Evolutionary conservation across 2,888 invertebrate genomes (phyloP).

Genomic region (Argyresthia albistria): DNA sequence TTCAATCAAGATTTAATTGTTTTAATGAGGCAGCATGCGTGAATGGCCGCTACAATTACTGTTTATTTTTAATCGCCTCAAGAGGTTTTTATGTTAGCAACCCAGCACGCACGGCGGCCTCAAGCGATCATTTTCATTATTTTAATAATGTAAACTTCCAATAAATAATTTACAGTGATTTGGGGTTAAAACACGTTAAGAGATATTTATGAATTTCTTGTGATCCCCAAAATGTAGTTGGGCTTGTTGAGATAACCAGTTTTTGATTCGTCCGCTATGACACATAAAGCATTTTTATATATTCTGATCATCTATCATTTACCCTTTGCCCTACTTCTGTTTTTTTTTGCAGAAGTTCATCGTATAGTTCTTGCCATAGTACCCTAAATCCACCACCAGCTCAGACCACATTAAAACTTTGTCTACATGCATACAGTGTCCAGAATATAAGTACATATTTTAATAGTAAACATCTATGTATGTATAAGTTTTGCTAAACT

Average conservation of each 20-base stretch:
- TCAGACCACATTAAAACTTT: too few species aligned
- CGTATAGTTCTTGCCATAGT: too few species aligned
- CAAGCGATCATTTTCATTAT: slow-evolving; percentile 70
- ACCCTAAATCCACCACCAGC: too few species aligned
- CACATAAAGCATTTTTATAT: slow-evolving; percentile 17
- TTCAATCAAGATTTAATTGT: slow-evolving; percentile 74
- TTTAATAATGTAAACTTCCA: slow-evolving; percentile 73
- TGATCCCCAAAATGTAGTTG: slow-evolving; percentile 41
- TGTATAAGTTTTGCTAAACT: too few species aligned
- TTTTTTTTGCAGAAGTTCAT: too few species aligned
- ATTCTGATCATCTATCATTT: neutral
- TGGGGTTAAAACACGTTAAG: slow-evolving; percentile 68
- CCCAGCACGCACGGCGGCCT: slow-evolving; percentile 63
- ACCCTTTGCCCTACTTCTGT: neutral
- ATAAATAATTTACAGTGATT: slow-evolving; percentile 71
- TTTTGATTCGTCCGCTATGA: too few species aligned
- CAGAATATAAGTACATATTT: too few species aligned
- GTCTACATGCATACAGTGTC: too few species aligned
- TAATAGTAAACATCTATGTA: too few species aligned
- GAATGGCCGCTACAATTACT: slow-evolving; percentile 72
- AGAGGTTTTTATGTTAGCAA: slow-evolving; percentile 71
- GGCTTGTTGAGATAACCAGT: slow-evolving; percentile 16
- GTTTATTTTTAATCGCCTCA: slow-evolving; percentile 73
- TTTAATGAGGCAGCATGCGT: slow-evolving; percentile 72
- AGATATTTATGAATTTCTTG: slow-evolving; percentile 63